Base-by-base conservation (phyloP, 2,888 invertebrate species). In the Amblyteles armatorius region DNA sequence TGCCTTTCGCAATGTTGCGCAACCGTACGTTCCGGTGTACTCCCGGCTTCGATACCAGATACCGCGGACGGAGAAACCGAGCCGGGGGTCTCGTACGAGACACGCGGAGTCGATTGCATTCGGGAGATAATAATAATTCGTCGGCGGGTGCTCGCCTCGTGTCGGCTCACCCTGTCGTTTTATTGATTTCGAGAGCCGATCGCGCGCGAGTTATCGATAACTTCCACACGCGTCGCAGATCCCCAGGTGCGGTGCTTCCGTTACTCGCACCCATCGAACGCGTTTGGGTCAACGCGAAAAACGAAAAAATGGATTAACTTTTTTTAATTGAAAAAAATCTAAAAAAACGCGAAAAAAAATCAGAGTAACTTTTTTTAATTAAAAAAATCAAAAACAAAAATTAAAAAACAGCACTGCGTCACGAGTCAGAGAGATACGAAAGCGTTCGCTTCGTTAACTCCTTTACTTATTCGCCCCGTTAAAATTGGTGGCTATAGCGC, bases 1-100 rank as follows among this genome's bases (percentile, higher is more conserved):
- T 11, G 40, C 11, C 63, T 81, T 72, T 82, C 82, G 77, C 68
- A 81, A 79, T 36, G 63, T 87, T 87, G 81, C 69, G 81, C 80
- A 74, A 87, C 74, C 48, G 69, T 26, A 11, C 13, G 9, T 55
- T 22, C 22, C 57, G 13, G n/a, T 33, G 16, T 48, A 48, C 48
- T 60, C 29, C 26, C 71, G 26, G 33, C n/a, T 52, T 13, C 60
- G 48, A 19, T 71, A 60, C n/a, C 33, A 48, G 60, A 71, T 79
- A 33, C 22, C 16, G 33, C 33, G 26, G 50, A 67, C 13, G 40
- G 55, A 44, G 26, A 55, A 40, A 55, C 33, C 67, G 44, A 26
- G n/a, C n/a, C 65, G 67, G 36, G 76, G n/a, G 52, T 11, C 57
- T 57, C 78, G 57, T 16, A 26, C 16, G 60, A 16, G 22, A 29